Percentiles rank a stretch among this genome's conserved stretches.
These are phyloP conservation scores for Celastrina argiolus DNA, from an alignment of 2,888 invertebrate genomes.

Conservation along the genomic window DNA sequence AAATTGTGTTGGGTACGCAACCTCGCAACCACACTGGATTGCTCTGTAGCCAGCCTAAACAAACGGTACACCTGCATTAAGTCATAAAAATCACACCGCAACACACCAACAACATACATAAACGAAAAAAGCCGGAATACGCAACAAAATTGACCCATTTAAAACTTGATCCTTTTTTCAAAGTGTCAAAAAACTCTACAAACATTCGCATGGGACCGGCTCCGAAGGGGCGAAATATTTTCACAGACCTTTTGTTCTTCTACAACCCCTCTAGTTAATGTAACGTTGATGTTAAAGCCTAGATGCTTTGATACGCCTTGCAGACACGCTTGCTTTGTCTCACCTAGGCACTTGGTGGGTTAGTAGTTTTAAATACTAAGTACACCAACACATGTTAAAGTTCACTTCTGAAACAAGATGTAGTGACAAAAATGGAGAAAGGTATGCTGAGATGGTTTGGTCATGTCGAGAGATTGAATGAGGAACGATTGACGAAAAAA, in stretches of 20 bases:
- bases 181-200: constrained; percentile 38
- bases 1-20: no score
- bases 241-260: constrained; percentile 53
- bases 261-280: constrained; percentile 40
- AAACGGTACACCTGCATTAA: not conserved
- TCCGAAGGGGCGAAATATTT: constrained; percentile 53
- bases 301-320: not conserved
- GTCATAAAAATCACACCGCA: constrained; percentile 5
- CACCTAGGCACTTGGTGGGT: no score
- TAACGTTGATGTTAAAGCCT: not conserved
- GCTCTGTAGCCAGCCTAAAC: not conserved
- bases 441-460: no score
- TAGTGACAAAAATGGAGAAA: no score
- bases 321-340: no score
- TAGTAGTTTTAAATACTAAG: no score
- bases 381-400: no score
- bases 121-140: constrained; percentile 25
- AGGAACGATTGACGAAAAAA: no score
- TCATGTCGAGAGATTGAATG: no score
- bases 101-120: constrained; percentile 21
- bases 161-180: constrained; percentile 35
- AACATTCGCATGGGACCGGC: constrained; percentile 43
- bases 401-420: no score
- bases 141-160: constrained; percentile 27
- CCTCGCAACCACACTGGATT: not conserved